Percentiles rank a stretch among this genome's conserved stretches.
These are phyloP conservation scores for Gastrophryne carolinensis DNA, from an alignment of 2,797 vertebrate species.

Conservation along the genomic window DNA sequence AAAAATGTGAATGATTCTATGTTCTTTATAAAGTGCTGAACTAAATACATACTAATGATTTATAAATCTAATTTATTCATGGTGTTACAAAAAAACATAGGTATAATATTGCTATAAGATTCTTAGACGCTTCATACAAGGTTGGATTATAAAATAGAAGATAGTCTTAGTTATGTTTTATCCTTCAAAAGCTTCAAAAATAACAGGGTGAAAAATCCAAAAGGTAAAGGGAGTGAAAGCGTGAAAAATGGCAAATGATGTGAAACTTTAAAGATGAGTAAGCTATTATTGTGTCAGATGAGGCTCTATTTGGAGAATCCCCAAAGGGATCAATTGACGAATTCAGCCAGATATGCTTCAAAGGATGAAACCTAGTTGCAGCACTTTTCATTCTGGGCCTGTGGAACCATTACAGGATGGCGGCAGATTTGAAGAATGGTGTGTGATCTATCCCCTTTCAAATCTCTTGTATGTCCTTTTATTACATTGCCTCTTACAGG, in stretches of 20 bases:
- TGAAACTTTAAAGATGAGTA: slow-evolving; percentile 17
- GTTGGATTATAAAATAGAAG: no score
- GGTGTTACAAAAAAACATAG: no score
- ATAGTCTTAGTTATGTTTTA: no score
- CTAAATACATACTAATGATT: no score
- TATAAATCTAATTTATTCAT: no score
- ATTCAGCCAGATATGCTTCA: slow-evolving; percentile 55
- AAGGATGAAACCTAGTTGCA: slow-evolving; percentile 50
- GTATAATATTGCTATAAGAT: no score
- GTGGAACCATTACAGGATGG: slow-evolving; percentile 38
- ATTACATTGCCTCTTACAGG: slow-evolving; percentile 37
- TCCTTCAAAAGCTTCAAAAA: no score
- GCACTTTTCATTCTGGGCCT: slow-evolving; percentile 3
- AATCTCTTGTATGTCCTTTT: slow-evolving; percentile 18
- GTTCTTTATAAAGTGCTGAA: no score
- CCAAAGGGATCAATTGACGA: slow-evolving; percentile 44
- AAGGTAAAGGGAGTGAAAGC: not conserved
- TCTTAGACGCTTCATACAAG: no score
- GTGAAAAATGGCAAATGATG: not conserved
- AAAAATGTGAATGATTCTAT: no score
- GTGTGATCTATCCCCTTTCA: slow-evolving; percentile 34
- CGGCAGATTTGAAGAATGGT: slow-evolving; percentile 33
- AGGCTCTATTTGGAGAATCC: slow-evolving; percentile 21
- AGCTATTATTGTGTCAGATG: slow-evolving; percentile 30
- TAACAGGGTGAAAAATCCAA: slow-evolving; percentile 3